phyloP scores from a whole-genome alignment of 2,797 vertebrate genomes.

The Sebastolobus alascanus region DNA sequence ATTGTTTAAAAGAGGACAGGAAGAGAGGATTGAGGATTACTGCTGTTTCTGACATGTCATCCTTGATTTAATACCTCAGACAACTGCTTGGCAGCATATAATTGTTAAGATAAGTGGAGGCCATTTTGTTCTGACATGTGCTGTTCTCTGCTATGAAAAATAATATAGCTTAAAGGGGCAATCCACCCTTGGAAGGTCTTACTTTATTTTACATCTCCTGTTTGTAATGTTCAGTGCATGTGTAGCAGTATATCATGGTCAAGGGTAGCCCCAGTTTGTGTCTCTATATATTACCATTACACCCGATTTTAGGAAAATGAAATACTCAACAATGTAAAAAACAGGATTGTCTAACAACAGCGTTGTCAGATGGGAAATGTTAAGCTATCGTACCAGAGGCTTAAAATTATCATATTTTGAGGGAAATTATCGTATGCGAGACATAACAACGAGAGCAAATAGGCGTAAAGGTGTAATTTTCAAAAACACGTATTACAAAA shows the following conservation, averaged over 20 bases:
- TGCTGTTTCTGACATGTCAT: constrained; percentile 48
- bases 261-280: not conserved
- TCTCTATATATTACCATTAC: not conserved
- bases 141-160: constrained; percentile 28
- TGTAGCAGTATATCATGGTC: constrained; percentile 1
- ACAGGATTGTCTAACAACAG: too few relatives aligned
- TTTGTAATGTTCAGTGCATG: not conserved
- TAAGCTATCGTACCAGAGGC: too few relatives aligned
- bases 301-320: not conserved
- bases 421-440: too few relatives aligned
- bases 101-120: constrained; percentile 47
- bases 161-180: constrained; percentile 26
- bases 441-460: too few relatives aligned
- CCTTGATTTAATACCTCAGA: constrained; percentile 44
- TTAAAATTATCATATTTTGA: too few relatives aligned
- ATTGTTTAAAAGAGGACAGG: constrained; percentile 27
- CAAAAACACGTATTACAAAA: too few relatives aligned
- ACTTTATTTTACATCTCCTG: constrained; percentile 3
- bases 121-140: constrained; percentile 50
- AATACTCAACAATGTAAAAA: not conserved
- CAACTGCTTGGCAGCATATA: constrained; percentile 36
- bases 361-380: too few relatives aligned
- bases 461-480: too few relatives aligned
- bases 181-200: not conserved
- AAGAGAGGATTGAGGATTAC: constrained; percentile 47